Base-by-base conservation (phyloP, 2,888 invertebrate species). In the Ochropleura plecta region DNA sequence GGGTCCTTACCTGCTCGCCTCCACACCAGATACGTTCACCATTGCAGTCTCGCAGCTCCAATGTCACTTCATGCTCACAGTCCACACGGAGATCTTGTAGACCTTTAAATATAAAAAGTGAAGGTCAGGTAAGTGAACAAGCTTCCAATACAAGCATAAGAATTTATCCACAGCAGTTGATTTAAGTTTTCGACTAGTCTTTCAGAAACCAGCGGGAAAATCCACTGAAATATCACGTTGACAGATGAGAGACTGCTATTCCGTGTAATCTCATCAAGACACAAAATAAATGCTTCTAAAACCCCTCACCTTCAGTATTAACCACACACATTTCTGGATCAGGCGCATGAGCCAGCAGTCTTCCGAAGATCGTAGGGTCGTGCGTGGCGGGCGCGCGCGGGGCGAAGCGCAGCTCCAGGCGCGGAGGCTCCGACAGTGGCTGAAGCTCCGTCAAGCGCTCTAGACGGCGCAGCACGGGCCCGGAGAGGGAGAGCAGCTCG, bases 401-500 rank as follows among this genome's bases (percentile, higher is more conserved):
- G 0, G 94, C 93, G 85, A 96, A 95, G n/a, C 95, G 92, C 62
- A 95, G 89, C 82, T 93, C 93, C 72, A 92, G 89, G 16, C 90
- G 90, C 3, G 94, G 93, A 0, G 93, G 85, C 69, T 91, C 83
- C 84, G 91, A 53, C 0, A 96, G 91, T 3, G 95, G 91, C 82
- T 96, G 96, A 51, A 97, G 95, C 86, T 97, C 97, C 30, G 97
- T 91, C 94, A 98, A 84, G 79, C 95, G 95, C 88, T 98, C 97
- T 81, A 98, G 95, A 65, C 98, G 97, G 10, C 97, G 97, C 6
- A 98, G 93, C 6, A 98, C 97, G 0, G 97, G 96, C 40, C 97
- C 97, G 72, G 97, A 97, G 73, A 98, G 97, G 20, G 97, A 97
- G 0, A 98, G 95, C 49, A 98, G 96, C 94, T 98, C 98, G 30